phyloP scores from a whole-genome alignment of 2,797 vertebrate genomes.

The Carcharodon carcharias region DNA sequence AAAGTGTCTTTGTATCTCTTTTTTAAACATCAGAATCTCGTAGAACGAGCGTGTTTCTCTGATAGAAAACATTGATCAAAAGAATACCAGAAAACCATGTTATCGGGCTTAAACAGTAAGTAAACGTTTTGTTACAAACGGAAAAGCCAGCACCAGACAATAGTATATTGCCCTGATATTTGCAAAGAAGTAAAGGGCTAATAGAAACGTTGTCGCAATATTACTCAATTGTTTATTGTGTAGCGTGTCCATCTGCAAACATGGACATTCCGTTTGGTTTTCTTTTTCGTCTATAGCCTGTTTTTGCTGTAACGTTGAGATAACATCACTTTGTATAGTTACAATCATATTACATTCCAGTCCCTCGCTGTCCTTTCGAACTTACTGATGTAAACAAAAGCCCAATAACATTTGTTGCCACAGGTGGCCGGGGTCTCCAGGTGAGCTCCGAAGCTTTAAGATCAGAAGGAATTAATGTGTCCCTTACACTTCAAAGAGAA shows the following conservation, averaged over 20 bases:
- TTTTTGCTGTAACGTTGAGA: conserved; percentile 28
- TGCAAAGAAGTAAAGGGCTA: not conserved
- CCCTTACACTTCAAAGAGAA: not conserved
- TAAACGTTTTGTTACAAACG: conserved; percentile 5
- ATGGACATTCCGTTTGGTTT: conserved; percentile 1
- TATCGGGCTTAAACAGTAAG: not conserved
- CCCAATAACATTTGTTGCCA: conserved; percentile 36
- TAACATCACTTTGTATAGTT: conserved; percentile 33
- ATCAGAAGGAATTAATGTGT: not conserved
- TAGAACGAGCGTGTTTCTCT: not conserved
- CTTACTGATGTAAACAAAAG: conserved; percentile 33
- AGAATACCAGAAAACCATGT: conserved; percentile 9
- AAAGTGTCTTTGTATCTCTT: not conserved
- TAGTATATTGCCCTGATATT: conserved; percentile 24
- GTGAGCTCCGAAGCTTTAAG: not conserved
- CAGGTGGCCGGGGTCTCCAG: conserved; percentile 12
- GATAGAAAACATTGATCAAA: conserved; percentile 20
- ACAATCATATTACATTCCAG: conserved; percentile 34
- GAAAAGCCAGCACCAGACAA: not conserved
- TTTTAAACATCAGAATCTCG: not conserved
- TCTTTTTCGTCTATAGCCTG: not conserved
- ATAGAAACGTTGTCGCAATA: conserved; percentile 10
- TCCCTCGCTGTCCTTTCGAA: conserved; percentile 13
- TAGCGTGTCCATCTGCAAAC: conserved; percentile 3
- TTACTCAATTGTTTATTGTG: conserved; percentile 29